Conservation (phyloP, 23 tunicate genomes). For the Styela clava region DNA sequence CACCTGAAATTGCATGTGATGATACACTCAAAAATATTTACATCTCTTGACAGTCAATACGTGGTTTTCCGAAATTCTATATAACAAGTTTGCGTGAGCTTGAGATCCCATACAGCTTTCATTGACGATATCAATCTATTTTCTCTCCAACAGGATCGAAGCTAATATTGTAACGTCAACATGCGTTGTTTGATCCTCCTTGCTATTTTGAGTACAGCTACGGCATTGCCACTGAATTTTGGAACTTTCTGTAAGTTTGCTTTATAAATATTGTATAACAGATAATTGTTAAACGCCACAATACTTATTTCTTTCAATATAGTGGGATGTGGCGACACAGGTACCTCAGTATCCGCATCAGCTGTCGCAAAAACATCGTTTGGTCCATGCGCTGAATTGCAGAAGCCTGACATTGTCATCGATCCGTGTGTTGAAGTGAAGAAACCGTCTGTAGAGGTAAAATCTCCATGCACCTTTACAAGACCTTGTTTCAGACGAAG, state of each 20-base stretch:
- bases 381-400: background rate
- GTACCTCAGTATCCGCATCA: background rate
- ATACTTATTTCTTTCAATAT: background rate
- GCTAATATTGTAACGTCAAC: too few relatives aligned
- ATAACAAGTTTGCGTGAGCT: too few relatives aligned
- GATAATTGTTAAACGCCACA: background rate
- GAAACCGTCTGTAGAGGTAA: background rate
- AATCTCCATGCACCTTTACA: background rate
- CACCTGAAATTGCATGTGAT: background rate
- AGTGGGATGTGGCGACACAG: background rate
- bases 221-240: background rate
- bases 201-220: conserved; percentile 1
- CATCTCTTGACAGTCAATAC: background rate
- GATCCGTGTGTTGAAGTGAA: background rate
- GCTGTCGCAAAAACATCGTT: background rate
- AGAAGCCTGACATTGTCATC: background rate
- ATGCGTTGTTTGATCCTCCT: conserved; percentile 5
- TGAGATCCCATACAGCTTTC: too few relatives aligned
- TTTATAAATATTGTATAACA: background rate
- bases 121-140: too few relatives aligned
- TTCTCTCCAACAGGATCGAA: too few relatives aligned
- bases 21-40: background rate
- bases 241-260: background rate
- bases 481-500: background rate
- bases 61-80: too few relatives aligned